Conservation (phyloP, 1,140 invertebrate species). For the Drosophila pectinifera region DNA sequence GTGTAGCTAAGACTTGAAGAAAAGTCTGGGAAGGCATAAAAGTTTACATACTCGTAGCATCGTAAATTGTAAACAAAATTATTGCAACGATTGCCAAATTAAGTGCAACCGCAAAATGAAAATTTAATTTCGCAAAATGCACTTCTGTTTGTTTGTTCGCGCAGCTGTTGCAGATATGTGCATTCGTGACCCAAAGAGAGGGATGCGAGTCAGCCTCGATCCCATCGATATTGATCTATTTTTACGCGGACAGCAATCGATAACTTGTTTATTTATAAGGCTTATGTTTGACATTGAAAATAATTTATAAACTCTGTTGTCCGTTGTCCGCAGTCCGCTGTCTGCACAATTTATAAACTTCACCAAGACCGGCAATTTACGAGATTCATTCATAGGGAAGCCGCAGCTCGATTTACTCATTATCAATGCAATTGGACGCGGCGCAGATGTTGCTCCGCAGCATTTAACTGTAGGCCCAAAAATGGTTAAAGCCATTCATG, state of each 20-base stretch:
- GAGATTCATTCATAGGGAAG: constrained; percentile 72
- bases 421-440: constrained; percentile 76
- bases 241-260: constrained; percentile 33
- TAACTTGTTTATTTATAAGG: constrained; percentile 79
- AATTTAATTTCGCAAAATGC: constrained; percentile 75
- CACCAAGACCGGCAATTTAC: constrained; percentile 18
- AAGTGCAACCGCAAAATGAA: constrained; percentile 75
- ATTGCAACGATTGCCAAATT: constrained; percentile 82
- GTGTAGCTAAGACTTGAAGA: constrained; percentile 7
- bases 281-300: constrained; percentile 80
- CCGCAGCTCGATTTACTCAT: constrained; percentile 58
- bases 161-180: constrained; percentile 28
- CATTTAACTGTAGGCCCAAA: constrained; percentile 82
- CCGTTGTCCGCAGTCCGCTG: constrained; percentile 15
- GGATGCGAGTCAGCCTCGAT: constrained; percentile 34
- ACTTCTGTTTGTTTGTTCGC: constrained; percentile 73
- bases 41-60: constrained; percentile 67
- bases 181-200: constrained; percentile 47
- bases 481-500: constrained; percentile 83
- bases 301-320: constrained; percentile 75
- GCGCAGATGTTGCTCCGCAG: constrained; percentile 70
- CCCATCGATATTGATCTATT: constrained; percentile 48
- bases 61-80: constrained; percentile 83
- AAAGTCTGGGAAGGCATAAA: constrained; percentile 49
- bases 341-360: constrained; percentile 73